Evolutionary conservation across 2,888 invertebrate genomes (phyloP).

Genomic region (Ophion ventricosus): DNA sequence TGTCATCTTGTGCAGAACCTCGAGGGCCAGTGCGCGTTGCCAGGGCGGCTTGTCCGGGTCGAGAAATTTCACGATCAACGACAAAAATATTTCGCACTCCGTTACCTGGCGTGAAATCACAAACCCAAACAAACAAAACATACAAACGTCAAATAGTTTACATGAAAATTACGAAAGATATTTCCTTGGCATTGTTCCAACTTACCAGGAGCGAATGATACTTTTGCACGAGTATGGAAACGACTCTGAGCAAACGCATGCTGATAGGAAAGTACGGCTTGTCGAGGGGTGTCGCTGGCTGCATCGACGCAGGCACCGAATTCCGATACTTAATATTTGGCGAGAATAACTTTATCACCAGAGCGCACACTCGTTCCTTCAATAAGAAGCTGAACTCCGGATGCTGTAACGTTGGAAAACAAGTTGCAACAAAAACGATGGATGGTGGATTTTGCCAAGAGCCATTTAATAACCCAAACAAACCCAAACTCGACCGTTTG

Average conservation of each 20-base stretch:
- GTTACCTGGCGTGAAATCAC: constrained; percentile 89
- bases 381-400: constrained; percentile 96
- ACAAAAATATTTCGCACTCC: constrained; percentile 99
- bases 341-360: constrained; percentile 99
- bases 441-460: neutral
- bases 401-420: constrained; percentile 87
- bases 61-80: constrained; percentile 97
- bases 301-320: constrained; percentile 85
- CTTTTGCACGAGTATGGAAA: constrained; percentile 96
- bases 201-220: constrained; percentile 95
- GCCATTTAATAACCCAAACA: no score
- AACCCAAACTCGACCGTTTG: no score
- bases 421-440: neutral
- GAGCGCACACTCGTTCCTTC: constrained; percentile 98
- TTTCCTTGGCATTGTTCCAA: constrained; percentile 61
- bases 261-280: constrained; percentile 98
- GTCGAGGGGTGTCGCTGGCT: constrained; percentile 89
- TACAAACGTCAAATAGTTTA: neutral
- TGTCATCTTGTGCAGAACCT: constrained; percentile 97
- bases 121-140: constrained; percentile 67
- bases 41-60: constrained; percentile 98
- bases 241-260: constrained; percentile 96
- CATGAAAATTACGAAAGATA: neutral
- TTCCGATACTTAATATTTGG: constrained; percentile 98
- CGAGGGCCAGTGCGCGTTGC: constrained; percentile 97